Base-by-base conservation (phyloP, 2,797 vertebrate genomes). In the Oreochromis mossambicus region DNA sequence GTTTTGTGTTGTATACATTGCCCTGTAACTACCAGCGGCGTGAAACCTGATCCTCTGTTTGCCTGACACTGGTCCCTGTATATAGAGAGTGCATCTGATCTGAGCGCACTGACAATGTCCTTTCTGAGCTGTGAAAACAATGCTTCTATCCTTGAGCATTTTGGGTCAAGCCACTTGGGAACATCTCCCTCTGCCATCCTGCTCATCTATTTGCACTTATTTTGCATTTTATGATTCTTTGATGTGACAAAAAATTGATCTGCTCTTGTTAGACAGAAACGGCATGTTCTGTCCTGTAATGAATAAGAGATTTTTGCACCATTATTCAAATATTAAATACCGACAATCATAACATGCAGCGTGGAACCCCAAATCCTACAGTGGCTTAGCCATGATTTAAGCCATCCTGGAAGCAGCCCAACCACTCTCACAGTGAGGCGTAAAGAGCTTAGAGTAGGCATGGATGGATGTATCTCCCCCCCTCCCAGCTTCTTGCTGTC, bases 311-410 rank as follows among this genome's bases (percentile, higher is more conserved):
- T 36, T 85, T 87, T 87, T 58, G 55, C 29, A 24, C 66, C 81
- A 87, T 87, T 87, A 85, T 92, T 83, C 80, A 55, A 73, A 38
- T 85, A 87, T 88, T 90, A 86, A 88, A 88, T 80, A 29, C 29
- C 55, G 68, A 79, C 73, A 89, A 85, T 89, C 63, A 77, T 76
- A 92, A 84, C 82, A 84, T 38, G 84, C 83, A 85, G 81, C 1
- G 66, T 86, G 79, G 66, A 81, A 86, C 78, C 83, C 63, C 78
- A 92, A 94, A 95, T 94, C 92, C 91, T 81, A 84, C 55, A 77
- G 77, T 89, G 86, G 86, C 88, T 94, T 88, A 94, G 90, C 90
- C 79, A 12, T 86, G 90, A 94, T 93, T 95, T 94, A 94, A 94
- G 89, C 90, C 86, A 68, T 55, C 46, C 84, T 93, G 94, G 94